These are phyloP conservation scores for Drosophila rhopaloa DNA, from an alignment of 1,140 invertebrate species.

Conservation along the genomic window DNA sequence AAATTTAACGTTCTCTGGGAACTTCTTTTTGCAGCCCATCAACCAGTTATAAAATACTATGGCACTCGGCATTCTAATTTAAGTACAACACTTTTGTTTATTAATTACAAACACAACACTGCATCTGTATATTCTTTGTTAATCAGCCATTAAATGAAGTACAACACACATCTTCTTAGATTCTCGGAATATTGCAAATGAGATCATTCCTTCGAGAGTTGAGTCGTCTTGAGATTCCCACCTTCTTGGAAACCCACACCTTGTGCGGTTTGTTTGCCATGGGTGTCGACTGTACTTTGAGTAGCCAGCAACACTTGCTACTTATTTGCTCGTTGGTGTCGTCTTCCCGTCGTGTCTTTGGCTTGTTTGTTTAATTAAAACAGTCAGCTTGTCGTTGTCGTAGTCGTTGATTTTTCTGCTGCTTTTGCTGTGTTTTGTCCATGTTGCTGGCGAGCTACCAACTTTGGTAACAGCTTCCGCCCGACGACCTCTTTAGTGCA, in stretches of 20 bases:
- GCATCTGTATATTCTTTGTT: not conserved
- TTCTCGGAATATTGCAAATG: slow-evolving; percentile 9
- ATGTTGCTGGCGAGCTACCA: slow-evolving; percentile 49
- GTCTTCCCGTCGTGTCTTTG: slow-evolving; percentile 28
- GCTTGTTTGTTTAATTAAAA: slow-evolving; percentile 81
- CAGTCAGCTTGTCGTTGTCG: slow-evolving; percentile 56
- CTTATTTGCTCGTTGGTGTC: slow-evolving; percentile 51
- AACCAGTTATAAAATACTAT: too few species aligned
- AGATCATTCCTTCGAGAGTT: slow-evolving; percentile 5
- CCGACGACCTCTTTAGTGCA: slow-evolving; percentile 74
- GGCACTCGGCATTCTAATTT: too few species aligned
- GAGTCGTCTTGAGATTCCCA: slow-evolving; percentile 1
- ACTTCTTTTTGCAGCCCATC: too few species aligned
- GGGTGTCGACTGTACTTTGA: slow-evolving; percentile 63
- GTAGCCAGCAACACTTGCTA: slow-evolving; percentile 57
- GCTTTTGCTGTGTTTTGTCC: slow-evolving; percentile 9
- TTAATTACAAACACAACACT: not conserved
- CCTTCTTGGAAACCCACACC: slow-evolving; percentile 25
- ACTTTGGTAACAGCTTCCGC: slow-evolving; percentile 80
- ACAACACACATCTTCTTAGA: not conserved
- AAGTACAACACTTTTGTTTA: not conserved
- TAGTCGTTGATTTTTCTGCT: slow-evolving; percentile 14
- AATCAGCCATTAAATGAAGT: not conserved
- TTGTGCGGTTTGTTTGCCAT: slow-evolving; percentile 27
- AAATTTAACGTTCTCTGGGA: too few species aligned